These are phyloP conservation scores for Lithodes maja DNA, from an alignment of 2,888 invertebrate genomes.

Conservation along the genomic window DNA sequence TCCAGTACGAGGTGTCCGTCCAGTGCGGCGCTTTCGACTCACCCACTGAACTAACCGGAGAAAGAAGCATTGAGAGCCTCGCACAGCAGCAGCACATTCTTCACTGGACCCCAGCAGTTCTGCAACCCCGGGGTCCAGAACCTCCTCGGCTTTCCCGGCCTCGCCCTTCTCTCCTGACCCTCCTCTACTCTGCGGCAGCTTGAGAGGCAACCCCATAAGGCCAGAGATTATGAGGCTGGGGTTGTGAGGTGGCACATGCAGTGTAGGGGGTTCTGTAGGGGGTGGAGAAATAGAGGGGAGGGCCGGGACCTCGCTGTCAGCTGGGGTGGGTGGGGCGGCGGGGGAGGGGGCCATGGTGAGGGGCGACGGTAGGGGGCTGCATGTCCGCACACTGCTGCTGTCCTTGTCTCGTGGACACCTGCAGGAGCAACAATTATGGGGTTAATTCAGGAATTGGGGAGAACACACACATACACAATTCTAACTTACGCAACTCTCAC, in stretches of 20 bases:
- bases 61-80: conserved; percentile 59
- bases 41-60: conserved; percentile 65
- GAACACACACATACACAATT: conserved; percentile 4
- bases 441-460: neutral
- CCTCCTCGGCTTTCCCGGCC: conserved; percentile 24
- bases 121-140: conserved; percentile 48
- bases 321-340: conserved; percentile 43
- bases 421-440: neutral
- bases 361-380: conserved; percentile 63
- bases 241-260: conserved; percentile 35
- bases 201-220: conserved; percentile 55
- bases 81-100: conserved; percentile 50
- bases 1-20: conserved; percentile 49
- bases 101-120: conserved; percentile 58
- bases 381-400: conserved; percentile 65
- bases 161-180: conserved; percentile 2
- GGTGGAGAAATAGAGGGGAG: conserved; percentile 12
- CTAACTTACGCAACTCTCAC: neutral
- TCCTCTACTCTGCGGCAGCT: conserved; percentile 7
- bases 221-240: conserved; percentile 51
- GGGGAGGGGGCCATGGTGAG: conserved; percentile 46
- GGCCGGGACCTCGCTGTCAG: conserved; percentile 54
- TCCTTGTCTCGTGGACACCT: conserved; percentile 64
- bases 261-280: conserved; percentile 15
- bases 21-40: conserved; percentile 55